A percentile compares a stretch with the other conserved stretches of the same genome.
phyloP scores from a whole-genome alignment of 2,888 invertebrate species.

The Chironomus tentans region DNA sequence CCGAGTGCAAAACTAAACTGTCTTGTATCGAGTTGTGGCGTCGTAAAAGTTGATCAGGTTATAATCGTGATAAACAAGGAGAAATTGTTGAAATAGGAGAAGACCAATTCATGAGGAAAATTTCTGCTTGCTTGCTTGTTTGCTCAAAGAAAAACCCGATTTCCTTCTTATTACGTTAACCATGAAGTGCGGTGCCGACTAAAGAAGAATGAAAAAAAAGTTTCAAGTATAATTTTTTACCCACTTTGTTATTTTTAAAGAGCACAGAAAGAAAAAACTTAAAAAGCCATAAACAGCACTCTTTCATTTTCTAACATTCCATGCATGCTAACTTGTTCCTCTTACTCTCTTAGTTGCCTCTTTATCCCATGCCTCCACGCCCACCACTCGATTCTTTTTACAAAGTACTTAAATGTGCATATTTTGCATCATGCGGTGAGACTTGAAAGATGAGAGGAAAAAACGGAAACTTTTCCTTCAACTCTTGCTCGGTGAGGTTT shows the following conservation, averaged over 20 bases:
- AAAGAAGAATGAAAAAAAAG: background rate
- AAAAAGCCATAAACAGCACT: background rate
- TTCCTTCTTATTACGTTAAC: background rate
- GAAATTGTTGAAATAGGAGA: background rate
- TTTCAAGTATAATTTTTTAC: background rate
- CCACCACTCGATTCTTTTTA: background rate
- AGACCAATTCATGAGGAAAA: background rate
- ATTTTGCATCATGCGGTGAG: constrained; percentile 14
- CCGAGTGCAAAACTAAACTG: too few relatives aligned
- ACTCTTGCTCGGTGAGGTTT: too few relatives aligned
- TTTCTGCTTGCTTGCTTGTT: background rate
- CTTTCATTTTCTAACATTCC: background rate
- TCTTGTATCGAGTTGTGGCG: background rate
- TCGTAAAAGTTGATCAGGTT: background rate
- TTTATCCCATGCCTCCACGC: background rate
- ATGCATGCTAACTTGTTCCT: too few relatives aligned
- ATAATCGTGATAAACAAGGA: background rate
- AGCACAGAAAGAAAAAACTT: background rate
- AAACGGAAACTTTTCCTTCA: too few relatives aligned
- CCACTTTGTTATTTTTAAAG: background rate
- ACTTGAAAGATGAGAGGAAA: constrained; percentile 3
- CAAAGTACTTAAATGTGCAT: background rate
- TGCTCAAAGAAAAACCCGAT: background rate
- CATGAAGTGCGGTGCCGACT: background rate
- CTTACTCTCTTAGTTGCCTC: too few relatives aligned